These are phyloP conservation scores for Agriopis leucophaearia DNA, from an alignment of 2,888 invertebrate species.

Conservation along the genomic window DNA sequence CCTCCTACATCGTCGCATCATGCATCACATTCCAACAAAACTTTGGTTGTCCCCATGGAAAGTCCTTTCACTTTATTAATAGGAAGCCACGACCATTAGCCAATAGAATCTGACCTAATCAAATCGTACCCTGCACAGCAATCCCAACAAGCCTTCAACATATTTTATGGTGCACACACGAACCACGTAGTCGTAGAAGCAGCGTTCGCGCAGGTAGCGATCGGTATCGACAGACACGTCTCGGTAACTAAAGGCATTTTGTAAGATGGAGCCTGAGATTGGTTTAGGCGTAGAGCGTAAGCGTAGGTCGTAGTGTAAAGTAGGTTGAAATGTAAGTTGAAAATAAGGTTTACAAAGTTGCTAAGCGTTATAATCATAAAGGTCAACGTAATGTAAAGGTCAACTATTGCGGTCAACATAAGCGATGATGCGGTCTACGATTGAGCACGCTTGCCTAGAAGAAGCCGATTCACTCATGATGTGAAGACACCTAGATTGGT, in stretches of 20 bases:
- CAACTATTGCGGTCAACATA: too few relatives aligned
- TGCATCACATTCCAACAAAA: constrained; percentile 7
- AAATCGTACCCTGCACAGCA: constrained; percentile 76
- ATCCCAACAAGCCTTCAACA: constrained; percentile 81
- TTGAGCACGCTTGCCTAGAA: too few relatives aligned
- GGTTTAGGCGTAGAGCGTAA: constrained; percentile 54
- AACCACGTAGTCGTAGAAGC: constrained; percentile 47
- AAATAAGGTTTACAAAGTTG: too few relatives aligned
- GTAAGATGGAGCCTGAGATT: constrained; percentile 58
- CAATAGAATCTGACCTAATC: constrained; percentile 47
- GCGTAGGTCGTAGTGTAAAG: too few relatives aligned
- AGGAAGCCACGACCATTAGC: constrained; percentile 9
- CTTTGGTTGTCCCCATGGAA: constrained; percentile 22
- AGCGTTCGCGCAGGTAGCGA: constrained; percentile 42
- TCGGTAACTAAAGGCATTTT: constrained; percentile 54
- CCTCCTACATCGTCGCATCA: too few relatives aligned
- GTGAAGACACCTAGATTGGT: too few relatives aligned
- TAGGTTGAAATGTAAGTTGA: too few relatives aligned
- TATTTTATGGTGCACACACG: constrained; percentile 56
- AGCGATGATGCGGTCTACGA: too few relatives aligned
- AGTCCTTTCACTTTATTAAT: background rate
- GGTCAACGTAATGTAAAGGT: too few relatives aligned
- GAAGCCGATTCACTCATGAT: too few relatives aligned
- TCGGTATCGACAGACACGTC: constrained; percentile 55
- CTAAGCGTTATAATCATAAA: too few relatives aligned